These are phyloP conservation scores for Alviniconcha strummeri DNA, from an alignment of 2,888 invertebrate species.

Conservation along the genomic window DNA sequence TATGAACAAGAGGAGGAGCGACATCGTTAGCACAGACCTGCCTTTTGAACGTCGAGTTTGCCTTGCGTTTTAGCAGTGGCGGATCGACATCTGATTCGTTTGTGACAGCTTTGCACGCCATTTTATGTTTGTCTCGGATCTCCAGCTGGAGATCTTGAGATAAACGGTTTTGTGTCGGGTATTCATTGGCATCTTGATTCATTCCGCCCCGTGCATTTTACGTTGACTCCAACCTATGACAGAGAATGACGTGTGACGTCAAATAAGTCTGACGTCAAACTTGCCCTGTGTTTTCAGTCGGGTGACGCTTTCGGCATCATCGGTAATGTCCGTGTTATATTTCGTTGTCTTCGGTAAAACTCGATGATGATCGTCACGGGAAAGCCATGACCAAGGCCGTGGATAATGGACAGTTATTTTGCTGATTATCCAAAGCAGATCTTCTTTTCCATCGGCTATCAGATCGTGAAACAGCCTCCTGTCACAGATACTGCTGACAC, in stretches of 20 bases:
- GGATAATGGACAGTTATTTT: too few relatives aligned
- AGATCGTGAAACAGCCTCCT: too few relatives aligned
- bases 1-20: constrained; percentile 3
- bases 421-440: too few relatives aligned
- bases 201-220: constrained; percentile 26
- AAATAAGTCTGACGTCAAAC: not conserved
- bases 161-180: not conserved
- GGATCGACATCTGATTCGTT: constrained; percentile 21
- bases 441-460: too few relatives aligned
- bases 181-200: constrained; percentile 24
- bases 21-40: constrained; percentile 12
- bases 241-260: not conserved
- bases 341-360: not conserved
- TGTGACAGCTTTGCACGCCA: not conserved
- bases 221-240: not conserved
- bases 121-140: constrained; percentile 9
- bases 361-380: too few relatives aligned
- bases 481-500: too few relatives aligned
- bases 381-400: too few relatives aligned
- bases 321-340: not conserved
- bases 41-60: not conserved
- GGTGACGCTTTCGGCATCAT: not conserved
- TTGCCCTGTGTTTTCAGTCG: not conserved
- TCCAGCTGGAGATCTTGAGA: constrained; percentile 13
- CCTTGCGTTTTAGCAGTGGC: not conserved